Evolutionary conservation across 2,888 invertebrate genomes (phyloP), one percentile per base, ranked within the genome.

Genomic region (Auanema sp.): DNA sequence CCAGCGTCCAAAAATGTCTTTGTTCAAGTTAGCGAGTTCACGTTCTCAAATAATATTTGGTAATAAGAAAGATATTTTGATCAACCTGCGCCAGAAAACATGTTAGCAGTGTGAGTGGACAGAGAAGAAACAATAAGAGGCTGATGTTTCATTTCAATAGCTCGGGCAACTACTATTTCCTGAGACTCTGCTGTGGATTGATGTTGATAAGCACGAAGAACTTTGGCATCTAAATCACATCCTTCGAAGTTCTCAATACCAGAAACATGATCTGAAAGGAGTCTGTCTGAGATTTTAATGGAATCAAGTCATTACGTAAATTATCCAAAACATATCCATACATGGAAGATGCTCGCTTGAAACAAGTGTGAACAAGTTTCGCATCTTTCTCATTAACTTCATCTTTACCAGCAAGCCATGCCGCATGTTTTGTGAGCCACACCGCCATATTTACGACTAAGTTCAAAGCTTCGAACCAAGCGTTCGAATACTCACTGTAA

Each of bases 351-450:
- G 89, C 89, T 65, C 86, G 85, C 71, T 88, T 84, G 56, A 89
- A 77, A 81, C 88, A 87, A 59, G 86, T 86, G 74, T 89, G 89
- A 10, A 89, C 87, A 73, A 88, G 88, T 80, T 89, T 89, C 1
- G 89, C 89, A 79, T 89, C 88, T 25, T 88, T 87, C 87, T 89
- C 89, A 42, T 1, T 10, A 18, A 65, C 87, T 85, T 87, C 86
- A 67, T 88, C 87, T 74, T 87, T 86, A 1, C 84, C 85, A n/a
- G 89, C 88, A 49, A 89, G 84, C 84, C 87, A 88, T 12, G 89
- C 88, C 10, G 89, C 88, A 83, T 89, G 89, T 79, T 89, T 89
- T 83, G 88, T 88, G 71, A 87, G 87, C 89, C 89, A 89, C 57
- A 89, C 83, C 0, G 87, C 89, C 71, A 88, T 83, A 78, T 89